Conservation (phyloP, 2,888 invertebrate genomes). For the Scaptomyza polygonia region DNA sequence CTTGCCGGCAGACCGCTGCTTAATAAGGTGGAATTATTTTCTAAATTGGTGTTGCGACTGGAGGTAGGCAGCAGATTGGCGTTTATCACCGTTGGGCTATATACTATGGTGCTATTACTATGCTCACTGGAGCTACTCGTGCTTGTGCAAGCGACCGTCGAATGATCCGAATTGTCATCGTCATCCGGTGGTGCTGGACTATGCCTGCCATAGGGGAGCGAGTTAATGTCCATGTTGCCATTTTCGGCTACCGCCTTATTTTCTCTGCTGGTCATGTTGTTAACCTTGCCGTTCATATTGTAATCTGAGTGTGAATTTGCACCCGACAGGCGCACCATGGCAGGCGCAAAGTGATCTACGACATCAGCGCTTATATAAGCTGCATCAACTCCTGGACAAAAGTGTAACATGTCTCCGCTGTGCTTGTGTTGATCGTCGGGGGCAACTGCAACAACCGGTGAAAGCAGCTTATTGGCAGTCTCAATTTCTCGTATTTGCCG, state of each 20-base stretch:
- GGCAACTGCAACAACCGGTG: conserved; percentile 75
- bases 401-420: conserved; percentile 52
- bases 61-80: conserved; percentile 17
- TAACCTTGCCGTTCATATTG: conserved; percentile 78
- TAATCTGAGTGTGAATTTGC: conserved; percentile 62
- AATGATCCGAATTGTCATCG: conserved; percentile 82
- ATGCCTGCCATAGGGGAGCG: conserved; percentile 24
- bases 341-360: conserved; percentile 72
- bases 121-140: conserved; percentile 83
- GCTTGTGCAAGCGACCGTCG: conserved; percentile 80
- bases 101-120: conserved; percentile 82
- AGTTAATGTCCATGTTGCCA: conserved; percentile 66
- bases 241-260: conserved; percentile 55
- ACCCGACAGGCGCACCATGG: conserved; percentile 57
- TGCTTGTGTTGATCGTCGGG: conserved; percentile 72
- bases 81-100: conserved; percentile 71
- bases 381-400: conserved; percentile 56
- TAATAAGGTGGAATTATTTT: conserved; percentile 7
- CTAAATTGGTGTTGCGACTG: conserved; percentile 60
- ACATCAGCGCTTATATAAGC: conserved; percentile 60
- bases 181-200: conserved; percentile 55
- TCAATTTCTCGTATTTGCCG: conserved; percentile 84
- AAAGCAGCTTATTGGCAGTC: conserved; percentile 82
- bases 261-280: not conserved
- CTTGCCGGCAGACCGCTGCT: conserved; percentile 4